Conservation (phyloP, 2,113 vertebrate genomes). For the Athene noctua region DNA sequence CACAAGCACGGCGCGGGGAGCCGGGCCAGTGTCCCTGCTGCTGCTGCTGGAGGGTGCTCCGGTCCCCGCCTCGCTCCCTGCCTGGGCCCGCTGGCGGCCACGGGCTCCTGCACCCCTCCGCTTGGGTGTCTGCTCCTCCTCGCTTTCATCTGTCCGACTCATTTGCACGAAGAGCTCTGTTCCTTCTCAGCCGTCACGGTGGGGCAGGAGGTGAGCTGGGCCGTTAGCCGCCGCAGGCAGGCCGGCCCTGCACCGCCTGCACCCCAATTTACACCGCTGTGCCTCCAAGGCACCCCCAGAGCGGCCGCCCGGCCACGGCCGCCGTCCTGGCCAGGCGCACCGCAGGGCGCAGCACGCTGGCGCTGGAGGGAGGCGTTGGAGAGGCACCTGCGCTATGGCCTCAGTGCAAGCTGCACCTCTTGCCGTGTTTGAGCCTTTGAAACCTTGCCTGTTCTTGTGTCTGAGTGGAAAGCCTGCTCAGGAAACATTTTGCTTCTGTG, state of each 20-base stretch:
- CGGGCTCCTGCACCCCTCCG: neutral
- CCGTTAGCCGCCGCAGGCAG: neutral
- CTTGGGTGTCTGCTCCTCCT: neutral
- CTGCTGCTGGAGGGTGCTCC: neutral
- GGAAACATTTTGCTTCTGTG: neutral
- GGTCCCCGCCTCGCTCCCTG: neutral
- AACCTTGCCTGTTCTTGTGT: neutral
- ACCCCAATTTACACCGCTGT: neutral
- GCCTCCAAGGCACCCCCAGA: neutral
- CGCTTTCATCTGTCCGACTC: neutral
- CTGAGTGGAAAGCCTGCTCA: accelerated
- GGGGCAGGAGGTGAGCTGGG: neutral
- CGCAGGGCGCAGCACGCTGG: accelerated
- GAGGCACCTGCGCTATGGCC: accelerated
- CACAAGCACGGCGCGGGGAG: accelerated
- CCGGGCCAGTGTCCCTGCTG: neutral
- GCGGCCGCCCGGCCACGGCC: accelerated
- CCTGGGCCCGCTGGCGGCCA: no score
- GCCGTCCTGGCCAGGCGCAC: accelerated
- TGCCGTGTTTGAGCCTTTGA: neutral
- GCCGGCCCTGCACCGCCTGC: neutral
- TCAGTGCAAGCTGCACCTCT: accelerated
- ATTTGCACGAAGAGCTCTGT: neutral
- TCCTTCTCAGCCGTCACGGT: neutral
- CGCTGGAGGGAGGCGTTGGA: neutral